Evolutionary conservation across 2,888 invertebrate species (phyloP).

Genomic region (Hololepta plana): DNA sequence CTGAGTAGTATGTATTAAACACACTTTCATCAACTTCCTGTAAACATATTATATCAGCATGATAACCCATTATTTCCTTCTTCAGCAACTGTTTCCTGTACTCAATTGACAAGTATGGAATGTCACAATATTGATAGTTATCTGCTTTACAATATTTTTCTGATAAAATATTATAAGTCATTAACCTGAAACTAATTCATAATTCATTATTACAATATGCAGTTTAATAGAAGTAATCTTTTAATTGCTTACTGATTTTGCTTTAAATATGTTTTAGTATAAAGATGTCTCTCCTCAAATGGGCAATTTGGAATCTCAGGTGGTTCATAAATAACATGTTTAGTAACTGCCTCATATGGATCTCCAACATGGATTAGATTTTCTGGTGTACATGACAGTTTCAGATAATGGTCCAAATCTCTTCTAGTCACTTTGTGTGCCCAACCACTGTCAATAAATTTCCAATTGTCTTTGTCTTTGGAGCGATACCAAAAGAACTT

Average conservation of each 20-base stretch:
- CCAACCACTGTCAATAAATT: slow-evolving; percentile 33
- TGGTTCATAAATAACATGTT: slow-evolving; percentile 30
- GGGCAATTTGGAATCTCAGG: slow-evolving; percentile 43
- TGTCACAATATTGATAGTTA: slow-evolving; percentile 65
- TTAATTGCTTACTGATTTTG: slow-evolving; percentile 30
- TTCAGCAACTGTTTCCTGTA: slow-evolving; percentile 70
- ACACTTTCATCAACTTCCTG: slow-evolving; percentile 91
- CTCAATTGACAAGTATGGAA: slow-evolving; percentile 56
- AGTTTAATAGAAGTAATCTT: not conserved
- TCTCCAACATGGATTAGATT: slow-evolving; percentile 35
- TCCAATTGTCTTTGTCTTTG: slow-evolving; percentile 31
- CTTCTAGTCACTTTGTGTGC: slow-evolving; percentile 35
- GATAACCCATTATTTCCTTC: slow-evolving; percentile 65
- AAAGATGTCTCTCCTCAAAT: slow-evolving; percentile 53
- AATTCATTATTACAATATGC: slow-evolving; percentile 5
- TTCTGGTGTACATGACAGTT: slow-evolving; percentile 32
- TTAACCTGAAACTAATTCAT: slow-evolving; percentile 46
- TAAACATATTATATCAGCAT: slow-evolving; percentile 76
- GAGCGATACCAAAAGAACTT: slow-evolving; percentile 46
- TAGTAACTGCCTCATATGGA: slow-evolving; percentile 11
- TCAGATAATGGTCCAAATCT: slow-evolving; percentile 48
- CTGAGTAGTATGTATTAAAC: too few species aligned
- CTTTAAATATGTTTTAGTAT: slow-evolving; percentile 38
- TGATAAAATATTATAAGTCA: slow-evolving; percentile 77
- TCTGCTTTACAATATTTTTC: slow-evolving; percentile 57